Base-by-base conservation (phyloP, 2,888 invertebrate genomes). In the Xiphydria camelus region DNA sequence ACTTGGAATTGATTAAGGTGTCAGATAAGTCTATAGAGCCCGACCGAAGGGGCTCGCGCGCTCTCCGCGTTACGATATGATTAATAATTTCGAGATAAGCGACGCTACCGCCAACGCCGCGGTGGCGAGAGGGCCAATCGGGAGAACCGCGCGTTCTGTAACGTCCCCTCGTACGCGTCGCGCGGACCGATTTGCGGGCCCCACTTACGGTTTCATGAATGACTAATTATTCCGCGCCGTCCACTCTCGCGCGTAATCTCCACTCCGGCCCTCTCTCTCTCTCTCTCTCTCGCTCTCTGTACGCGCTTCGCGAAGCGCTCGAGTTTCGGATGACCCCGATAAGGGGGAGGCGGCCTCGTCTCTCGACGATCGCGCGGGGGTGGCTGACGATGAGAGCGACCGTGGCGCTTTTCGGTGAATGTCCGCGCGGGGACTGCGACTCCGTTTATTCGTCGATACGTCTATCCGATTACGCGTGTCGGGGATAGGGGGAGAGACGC, bases 21-120 rank as follows among this genome's bases (percentile, higher is more conserved):
- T 73, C 73, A 72, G 71, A 74, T 73, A 74, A 73, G 70, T 73
- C 70, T 66, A 73, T 71, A 68, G 70, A 68, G 66, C 62, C 55
- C 54, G 50, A 39, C 47, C 35, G 45, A 20, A 22, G 14, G 26
- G 44, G 45, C 49, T 37, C 48, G 48, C 56, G 50, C n/a, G n/a
- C n/a, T n/a, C n/a, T n/a, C 48, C 55, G 54, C 62, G 58, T 64
- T 60, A 54, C 59, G 59, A 67, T 67, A 64, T 73, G 72, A 73
- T 73, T 73, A 71, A 73, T 72, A 72, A 72, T 73, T 73, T 69
- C 50, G 66, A 71, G 73, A 73, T 72, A 72, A 72, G 68, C 23
- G 23, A 6, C 23, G n/a, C 23, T n/a, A n/a, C n/a, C n/a, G n/a
- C n/a, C n/a, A n/a, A 29, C 29, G 29, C 29, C 29, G 6, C 29